Evolutionary conservation across 2,797 vertebrate genomes (phyloP).

Genomic region (Phrynocephalus guinanensis): DNA sequence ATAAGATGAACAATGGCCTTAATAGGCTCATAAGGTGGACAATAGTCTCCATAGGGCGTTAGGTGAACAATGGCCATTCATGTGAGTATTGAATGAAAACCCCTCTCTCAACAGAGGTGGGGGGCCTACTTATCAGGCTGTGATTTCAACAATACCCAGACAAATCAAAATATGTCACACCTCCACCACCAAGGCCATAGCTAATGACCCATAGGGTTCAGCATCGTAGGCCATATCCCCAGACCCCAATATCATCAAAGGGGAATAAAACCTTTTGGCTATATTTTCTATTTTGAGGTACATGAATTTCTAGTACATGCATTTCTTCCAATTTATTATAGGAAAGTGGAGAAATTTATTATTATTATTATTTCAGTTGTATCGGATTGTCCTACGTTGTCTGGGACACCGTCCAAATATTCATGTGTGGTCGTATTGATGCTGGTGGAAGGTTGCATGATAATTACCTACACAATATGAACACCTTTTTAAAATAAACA

Average conservation of each 20-base stretch:
- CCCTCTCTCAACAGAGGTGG: too few species aligned
- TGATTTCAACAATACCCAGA: too few species aligned
- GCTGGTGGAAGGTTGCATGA: neutral
- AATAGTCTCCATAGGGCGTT: too few species aligned
- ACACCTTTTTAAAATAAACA: neutral
- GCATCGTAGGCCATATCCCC: too few species aligned
- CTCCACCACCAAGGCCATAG: too few species aligned
- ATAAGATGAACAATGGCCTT: too few species aligned
- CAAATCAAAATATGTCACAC: too few species aligned
- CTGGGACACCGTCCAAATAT: slow-evolving; percentile 9
- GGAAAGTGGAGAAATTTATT: neutral
- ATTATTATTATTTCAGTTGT: neutral
- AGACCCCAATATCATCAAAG: neutral
- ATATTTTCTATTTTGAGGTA: neutral
- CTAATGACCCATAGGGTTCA: too few species aligned
- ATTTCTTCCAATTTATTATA: neutral
- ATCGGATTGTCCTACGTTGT: neutral
- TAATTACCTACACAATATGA: slow-evolving; percentile 2
- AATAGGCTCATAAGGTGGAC: too few species aligned
- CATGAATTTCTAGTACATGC: neutral
- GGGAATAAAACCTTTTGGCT: neutral
- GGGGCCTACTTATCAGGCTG: too few species aligned
- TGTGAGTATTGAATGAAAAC: too few species aligned
- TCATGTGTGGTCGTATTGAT: neutral
- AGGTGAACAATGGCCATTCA: too few species aligned